Evolutionary conservation across 2,888 invertebrate genomes (phyloP), one percentile per base, ranked within the genome.

Genomic region (Villa cingulata): DNA sequence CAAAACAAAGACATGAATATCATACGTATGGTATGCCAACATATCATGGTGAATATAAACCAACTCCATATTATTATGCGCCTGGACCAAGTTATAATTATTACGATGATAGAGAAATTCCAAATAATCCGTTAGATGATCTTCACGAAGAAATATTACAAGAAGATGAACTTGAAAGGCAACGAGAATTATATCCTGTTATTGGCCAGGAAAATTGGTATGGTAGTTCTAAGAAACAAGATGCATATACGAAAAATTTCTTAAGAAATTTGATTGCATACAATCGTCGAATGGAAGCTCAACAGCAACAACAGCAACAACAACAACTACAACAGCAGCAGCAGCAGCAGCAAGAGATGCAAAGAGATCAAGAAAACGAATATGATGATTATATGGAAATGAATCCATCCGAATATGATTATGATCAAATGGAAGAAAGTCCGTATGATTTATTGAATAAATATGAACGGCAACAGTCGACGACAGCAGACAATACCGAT

Each of bases 191-290:
- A 15, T 36, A 43, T 20, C 51, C 51, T 1, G 16, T 43, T 16
- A 38, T 37, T 32, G 79, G 78, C n/a, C 79, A 80, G 58, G 80
- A 80, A 61, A 77, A 77, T 16, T 76, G 77, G 71, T 80, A 75
- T 54, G 38, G 37, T 76, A 52, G 52, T 44, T 20, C 59, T 66
- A 45, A 60, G 65, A 40, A 73, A 73, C 65, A 72, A 68, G 63
- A 74, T 71, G 61, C 52, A 36, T 44, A 53, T 23, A 56, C 53
- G 20, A 57, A 54, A 41, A 56, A 55, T 45, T 59, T 81, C 62
- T 70, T 82, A 47, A 77, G 80, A 58, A 81, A 81, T 60, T 67
- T 81, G 51, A 79, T 80, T 56, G 71, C 79, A 53, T 75, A 79
- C 2, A 78, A 80, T 63, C 50, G 54, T 34, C 53, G 57, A 45